A percentile compares a stretch with the other conserved stretches of the same genome.
These are phyloP conservation scores for Fregata magnificens DNA, from an alignment of 2,113 vertebrate species.

Conservation along the genomic window DNA sequence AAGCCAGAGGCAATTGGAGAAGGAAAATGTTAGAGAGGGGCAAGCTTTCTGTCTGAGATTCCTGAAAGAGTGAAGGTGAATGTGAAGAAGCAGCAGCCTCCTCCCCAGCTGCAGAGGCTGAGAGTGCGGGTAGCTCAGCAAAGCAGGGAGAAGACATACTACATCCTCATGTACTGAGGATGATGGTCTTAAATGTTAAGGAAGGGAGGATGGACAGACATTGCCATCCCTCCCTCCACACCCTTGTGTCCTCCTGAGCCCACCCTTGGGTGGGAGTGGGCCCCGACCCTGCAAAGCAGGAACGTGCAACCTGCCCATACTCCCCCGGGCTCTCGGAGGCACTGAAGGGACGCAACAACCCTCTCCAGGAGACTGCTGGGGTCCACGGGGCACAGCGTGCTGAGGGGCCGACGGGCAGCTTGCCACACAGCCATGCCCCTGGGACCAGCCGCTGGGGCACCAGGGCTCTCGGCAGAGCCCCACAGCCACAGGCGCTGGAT, in stretches of 20 bases:
- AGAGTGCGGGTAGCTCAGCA: not conserved
- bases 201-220: not conserved
- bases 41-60: not conserved
- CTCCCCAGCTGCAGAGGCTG: not conserved
- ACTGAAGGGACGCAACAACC: not conserved
- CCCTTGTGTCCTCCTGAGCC: not conserved
- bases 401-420: not conserved
- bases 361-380: not conserved
- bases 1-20: not conserved
- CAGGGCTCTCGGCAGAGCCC: not conserved
- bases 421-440: not conserved
- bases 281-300: not conserved
- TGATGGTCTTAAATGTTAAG: not conserved
- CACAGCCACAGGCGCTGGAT: rapidly evolving
- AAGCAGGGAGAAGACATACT: not conserved
- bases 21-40: not conserved
- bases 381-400: rapidly evolving
- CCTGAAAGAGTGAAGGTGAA: no score
- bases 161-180: not conserved
- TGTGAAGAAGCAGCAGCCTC: not conserved
- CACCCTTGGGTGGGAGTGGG: not conserved
- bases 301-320: rapidly evolving
- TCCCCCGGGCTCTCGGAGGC: not conserved
- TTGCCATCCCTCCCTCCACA: not conserved
- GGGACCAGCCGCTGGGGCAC: not conserved